phyloP scores from a whole-genome alignment of 1,140 invertebrate genomes.

The Coenobita brevimanus region DNA sequence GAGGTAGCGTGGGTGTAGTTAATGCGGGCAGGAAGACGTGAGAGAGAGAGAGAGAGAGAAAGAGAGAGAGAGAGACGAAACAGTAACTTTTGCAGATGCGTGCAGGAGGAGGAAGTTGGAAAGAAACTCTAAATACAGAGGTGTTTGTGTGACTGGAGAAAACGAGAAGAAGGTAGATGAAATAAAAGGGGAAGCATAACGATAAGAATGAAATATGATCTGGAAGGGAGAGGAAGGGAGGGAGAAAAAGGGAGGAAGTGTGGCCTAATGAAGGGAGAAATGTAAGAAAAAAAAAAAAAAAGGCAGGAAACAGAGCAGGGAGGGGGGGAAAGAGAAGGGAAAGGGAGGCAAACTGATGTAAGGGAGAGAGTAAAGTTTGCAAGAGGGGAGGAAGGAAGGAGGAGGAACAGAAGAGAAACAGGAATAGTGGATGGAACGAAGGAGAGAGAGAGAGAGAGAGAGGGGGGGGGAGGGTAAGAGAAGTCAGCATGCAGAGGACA shows the following conservation, averaged over 20 bases:
- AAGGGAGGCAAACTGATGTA: background rate
- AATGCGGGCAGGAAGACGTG: background rate
- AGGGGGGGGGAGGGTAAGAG: background rate
- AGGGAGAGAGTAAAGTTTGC: background rate
- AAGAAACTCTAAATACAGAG: too few relatives aligned
- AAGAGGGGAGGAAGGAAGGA: background rate
- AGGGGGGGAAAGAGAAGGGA: background rate
- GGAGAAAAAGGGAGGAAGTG: constrained; percentile 16
- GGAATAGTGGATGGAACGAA: background rate
- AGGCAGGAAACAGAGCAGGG: background rate
- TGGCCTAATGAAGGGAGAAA: background rate
- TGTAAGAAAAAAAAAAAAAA: background rate
- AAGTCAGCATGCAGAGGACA: background rate
- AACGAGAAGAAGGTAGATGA: too few relatives aligned
- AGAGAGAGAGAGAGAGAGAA: constrained; percentile 25
- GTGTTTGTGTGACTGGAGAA: too few relatives aligned
- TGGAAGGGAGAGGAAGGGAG: background rate
- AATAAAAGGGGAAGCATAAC: too few relatives aligned
- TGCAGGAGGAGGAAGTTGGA: too few relatives aligned
- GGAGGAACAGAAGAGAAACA: background rate
- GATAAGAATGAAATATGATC: too few relatives aligned
- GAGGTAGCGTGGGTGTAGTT: background rate
- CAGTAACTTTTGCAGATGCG: too few relatives aligned
- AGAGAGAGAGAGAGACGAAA: background rate
- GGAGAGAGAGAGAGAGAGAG: background rate